Conservation (phyloP, 2,797 vertebrate genomes). For the Onychomys arenicola region DNA sequence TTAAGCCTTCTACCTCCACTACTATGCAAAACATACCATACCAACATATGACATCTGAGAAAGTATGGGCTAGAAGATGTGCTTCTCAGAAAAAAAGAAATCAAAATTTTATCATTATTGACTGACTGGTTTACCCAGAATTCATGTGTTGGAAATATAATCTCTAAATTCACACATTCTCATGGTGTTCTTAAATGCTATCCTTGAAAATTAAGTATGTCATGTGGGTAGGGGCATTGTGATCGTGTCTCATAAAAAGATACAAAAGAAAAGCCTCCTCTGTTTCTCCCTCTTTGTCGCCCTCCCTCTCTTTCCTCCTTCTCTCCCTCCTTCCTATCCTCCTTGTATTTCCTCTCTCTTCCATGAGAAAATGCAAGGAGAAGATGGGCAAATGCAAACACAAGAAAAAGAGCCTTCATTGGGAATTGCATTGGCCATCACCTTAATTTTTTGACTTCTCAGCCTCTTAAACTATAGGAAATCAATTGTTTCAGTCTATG, state of each 20-base stretch:
- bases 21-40: background rate
- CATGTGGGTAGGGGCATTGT: background rate
- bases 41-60: background rate
- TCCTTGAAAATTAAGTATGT: background rate
- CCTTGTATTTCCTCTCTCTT: background rate
- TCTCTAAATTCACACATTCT: background rate
- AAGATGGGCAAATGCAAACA: background rate
- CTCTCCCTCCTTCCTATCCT: background rate
- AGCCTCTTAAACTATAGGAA: background rate
- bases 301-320: no score
- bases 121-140: background rate
- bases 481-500: background rate
- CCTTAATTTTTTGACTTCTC: background rate
- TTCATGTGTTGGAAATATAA: background rate
- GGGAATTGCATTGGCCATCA: background rate
- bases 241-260: conserved; percentile 13
- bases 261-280: background rate
- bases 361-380: background rate
- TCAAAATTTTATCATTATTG: background rate
- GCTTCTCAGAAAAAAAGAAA: conserved; percentile 41
- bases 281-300: background rate
- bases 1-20: background rate
- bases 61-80: background rate
- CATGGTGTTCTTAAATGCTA: background rate
- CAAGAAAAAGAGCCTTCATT: background rate